Base-by-base conservation (phyloP, 2,888 invertebrate genomes). In the Fissipunctia ypsillon region DNA sequence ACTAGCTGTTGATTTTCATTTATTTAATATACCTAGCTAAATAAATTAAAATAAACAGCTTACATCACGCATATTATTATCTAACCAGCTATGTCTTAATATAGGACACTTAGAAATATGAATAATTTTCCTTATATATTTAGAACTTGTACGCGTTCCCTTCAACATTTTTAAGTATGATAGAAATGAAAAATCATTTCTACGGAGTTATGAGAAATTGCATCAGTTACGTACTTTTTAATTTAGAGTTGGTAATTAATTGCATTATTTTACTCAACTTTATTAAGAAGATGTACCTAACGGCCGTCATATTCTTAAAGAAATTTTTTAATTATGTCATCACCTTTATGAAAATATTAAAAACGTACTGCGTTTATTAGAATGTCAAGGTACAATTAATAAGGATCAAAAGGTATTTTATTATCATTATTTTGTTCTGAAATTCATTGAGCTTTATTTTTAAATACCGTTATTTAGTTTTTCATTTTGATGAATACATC, bases 91-190 rank as follows among this genome's bases (percentile, higher is more conserved):
- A 73, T 43, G 14, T 52, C 57, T 69, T 63, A 60, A 52, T 28
- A 63, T 48, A 75, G 75, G 57, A 64, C 28, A 52, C 31, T 63
- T 54, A 59, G 83, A 66, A 79, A 67, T 80, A 66, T 9, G 9
- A 69, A 59, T 71, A 52, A 54, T 73, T 68, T 73, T 70, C 61
- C 84, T 76, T 83, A 73, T n/a, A n/a, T n/a, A n/a, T 79, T 81
- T 67, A 28, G n/a, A 75, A 71, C 41, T 71, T 76, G 50, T 31
- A 64, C 38, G 57, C 38, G 35, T 41, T 65, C 22, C 52, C 54
- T 65, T 71, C 25, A 59, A 59, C 31, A 38, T 35, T 73, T 79
- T 69, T 70, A 76, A 73, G 69, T 56, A n/a, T n/a, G n/a, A n/a
- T n/a, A 74, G 16, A 54, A 81, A 70, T 72, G 22, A 84, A 14